Evolutionary conservation across 2,888 invertebrate species (phyloP).

Genomic region (Hymenopus coronatus): DNA sequence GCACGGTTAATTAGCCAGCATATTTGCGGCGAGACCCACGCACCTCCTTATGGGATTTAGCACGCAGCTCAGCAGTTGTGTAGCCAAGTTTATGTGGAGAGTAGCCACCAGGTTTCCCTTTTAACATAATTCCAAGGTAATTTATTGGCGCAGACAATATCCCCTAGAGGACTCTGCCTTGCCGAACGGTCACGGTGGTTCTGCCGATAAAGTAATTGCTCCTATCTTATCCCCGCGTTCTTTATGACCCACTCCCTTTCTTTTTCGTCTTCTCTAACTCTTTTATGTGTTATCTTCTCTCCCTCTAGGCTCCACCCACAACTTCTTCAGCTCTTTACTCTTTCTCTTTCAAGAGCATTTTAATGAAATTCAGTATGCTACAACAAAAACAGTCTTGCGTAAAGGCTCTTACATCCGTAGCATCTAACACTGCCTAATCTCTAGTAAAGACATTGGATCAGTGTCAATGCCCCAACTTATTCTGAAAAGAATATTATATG

Average conservation of each 20-base stretch:
- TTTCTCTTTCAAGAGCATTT: not conserved
- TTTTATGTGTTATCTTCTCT: not conserved
- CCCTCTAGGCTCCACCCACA: not conserved
- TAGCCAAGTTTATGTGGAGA: not conserved
- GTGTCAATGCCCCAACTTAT: no score
- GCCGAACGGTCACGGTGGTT: not conserved
- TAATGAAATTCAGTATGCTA: not conserved
- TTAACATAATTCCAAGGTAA: not conserved
- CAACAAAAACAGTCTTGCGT: not conserved
- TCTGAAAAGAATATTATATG: no score
- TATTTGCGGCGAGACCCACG: not conserved
- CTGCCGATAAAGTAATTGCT: not conserved
- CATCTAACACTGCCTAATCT: not conserved
- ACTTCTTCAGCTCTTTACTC: not conserved
- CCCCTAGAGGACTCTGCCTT: not conserved
- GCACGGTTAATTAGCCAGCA: not conserved
- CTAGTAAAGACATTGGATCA: not conserved
- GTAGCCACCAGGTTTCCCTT: not conserved
- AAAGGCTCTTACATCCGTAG: not conserved
- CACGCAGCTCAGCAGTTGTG: not conserved
- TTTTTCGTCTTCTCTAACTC: not conserved
- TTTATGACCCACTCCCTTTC: not conserved
- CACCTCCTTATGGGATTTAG: not conserved
- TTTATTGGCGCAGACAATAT: not conserved
- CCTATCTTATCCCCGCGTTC: not conserved